phyloP scores from a whole-genome alignment of 1,140 invertebrate species.

The Drosophila mojavensis region DNA sequence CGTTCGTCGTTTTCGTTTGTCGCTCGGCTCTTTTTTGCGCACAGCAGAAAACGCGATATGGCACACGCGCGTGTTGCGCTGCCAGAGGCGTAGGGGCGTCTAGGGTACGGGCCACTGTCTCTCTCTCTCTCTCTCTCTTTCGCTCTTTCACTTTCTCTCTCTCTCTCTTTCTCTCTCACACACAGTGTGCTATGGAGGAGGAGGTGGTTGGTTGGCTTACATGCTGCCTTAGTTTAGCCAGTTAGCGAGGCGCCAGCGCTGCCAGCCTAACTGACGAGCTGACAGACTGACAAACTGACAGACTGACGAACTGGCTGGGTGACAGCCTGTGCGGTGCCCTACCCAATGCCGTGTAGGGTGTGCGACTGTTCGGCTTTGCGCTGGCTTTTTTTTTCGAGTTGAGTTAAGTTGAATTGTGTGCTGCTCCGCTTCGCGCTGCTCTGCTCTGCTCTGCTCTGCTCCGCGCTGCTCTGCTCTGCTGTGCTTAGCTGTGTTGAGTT shows the following conservation, averaged over 20 bases:
- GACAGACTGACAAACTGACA: conserved; percentile 23
- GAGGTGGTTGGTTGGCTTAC: not conserved
- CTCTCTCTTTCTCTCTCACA: not conserved
- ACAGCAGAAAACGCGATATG: conserved; percentile 69
- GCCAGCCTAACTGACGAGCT: conserved; percentile 43
- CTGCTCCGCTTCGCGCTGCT: conserved; percentile 8
- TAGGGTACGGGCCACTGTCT: conserved; percentile 9
- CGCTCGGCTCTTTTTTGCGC: conserved; percentile 71
- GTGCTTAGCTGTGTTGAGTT: conserved; percentile 42
- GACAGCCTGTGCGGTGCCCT: conserved; percentile 8
- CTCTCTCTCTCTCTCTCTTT: conserved; percentile 10
- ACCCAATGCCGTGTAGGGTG: conserved; percentile 1
- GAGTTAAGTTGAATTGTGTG: conserved; percentile 64
- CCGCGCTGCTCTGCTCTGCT: not conserved
- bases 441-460: not conserved
- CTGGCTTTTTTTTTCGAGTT: conserved; percentile 49
- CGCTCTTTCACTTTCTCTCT: not conserved
- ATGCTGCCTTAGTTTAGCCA: conserved; percentile 57
- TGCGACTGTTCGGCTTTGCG: conserved; percentile 25
- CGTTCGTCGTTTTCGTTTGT: conserved; percentile 34
- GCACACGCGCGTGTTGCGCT: conserved; percentile 55
- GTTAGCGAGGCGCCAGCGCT: conserved; percentile 69
- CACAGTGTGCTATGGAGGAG: not conserved
- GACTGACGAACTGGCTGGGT: conserved; percentile 34
- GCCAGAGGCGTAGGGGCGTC: conserved; percentile 28